Evolutionary conservation across 1,140 invertebrate species (phyloP), one percentile per base, ranked within the genome.

Genomic region (Propsilocerus akamusi): DNA sequence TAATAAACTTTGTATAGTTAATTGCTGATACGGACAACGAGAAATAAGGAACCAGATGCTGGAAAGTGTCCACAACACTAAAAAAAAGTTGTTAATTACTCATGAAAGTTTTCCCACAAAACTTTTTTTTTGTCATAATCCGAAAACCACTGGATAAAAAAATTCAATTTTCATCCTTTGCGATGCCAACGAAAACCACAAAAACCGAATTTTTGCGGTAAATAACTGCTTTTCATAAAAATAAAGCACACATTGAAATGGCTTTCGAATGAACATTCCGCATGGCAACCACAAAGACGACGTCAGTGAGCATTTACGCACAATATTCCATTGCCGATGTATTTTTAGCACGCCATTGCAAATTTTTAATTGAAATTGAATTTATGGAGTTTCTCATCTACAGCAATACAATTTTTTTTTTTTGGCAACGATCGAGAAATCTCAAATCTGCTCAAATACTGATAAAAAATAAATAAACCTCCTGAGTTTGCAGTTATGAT

Each of bases 151-250:
- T n/a, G n/a, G n/a, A n/a, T n/a, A n/a, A n/a, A n/a, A n/a, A n/a
- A n/a, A n/a, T n/a, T n/a, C n/a, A n/a, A n/a, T n/a, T n/a, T n/a
- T n/a, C n/a, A n/a, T n/a, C n/a, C n/a, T n/a, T n/a, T n/a, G n/a
- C n/a, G n/a, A n/a, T n/a, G n/a, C n/a, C n/a, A n/a, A n/a, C n/a
- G n/a, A 30, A 30, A 41, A 17, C 34, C 34, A 41, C 34, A 8
- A 41, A n/a, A 41, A 41, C 34, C 34, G 22, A 41, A 20, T 41
- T 41, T 41, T 41, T 41, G 34, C 14, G 34, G 34, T 41, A 41
- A 6, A 41, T 41, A 41, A 41, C 34, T 41, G 34, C 17, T 41
- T 41, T 41, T 41, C 34, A 41, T n/a, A n/a, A n/a, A n/a, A n/a
- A n/a, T n/a, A n/a, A n/a, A n/a, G n/a, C n/a, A n/a, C n/a, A n/a